phyloP scores from a whole-genome alignment of 2,797 vertebrate species.

The Alcedo atthis region DNA sequence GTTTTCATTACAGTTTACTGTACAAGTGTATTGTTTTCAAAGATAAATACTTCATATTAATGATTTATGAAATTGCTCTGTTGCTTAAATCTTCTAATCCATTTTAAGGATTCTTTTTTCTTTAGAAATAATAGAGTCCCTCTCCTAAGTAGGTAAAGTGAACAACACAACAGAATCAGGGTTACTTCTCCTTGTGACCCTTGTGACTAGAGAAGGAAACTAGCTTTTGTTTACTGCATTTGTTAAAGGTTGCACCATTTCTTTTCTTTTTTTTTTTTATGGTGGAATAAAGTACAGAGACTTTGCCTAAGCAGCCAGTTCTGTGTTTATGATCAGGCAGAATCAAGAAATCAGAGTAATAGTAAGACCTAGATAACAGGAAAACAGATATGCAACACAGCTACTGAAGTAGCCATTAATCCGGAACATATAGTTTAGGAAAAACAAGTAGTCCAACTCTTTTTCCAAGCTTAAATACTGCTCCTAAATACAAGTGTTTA shows the following conservation, averaged over 20 bases:
- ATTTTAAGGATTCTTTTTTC: not conserved
- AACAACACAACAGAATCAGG: not conserved
- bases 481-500: not conserved
- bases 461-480: not conserved
- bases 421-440: not conserved
- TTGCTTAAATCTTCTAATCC: not conserved
- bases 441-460: not conserved
- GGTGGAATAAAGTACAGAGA: constrained; percentile 5
- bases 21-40: not conserved
- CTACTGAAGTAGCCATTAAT: not conserved
- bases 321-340: not conserved
- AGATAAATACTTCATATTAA: not conserved
- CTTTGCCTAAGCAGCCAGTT: not conserved
- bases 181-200: not conserved
- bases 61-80: not conserved
- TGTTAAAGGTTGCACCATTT: not conserved
- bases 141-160: not conserved
- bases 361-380: not conserved
- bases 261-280: constrained; percentile 1
- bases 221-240: not conserved
- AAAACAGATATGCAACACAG: not conserved
- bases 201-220: not conserved
- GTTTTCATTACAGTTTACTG: not conserved
- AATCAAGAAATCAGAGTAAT: not conserved
- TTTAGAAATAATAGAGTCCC: not conserved